Base-by-base conservation (phyloP, 2,888 invertebrate species). In the Melinaea marsaeus region DNA sequence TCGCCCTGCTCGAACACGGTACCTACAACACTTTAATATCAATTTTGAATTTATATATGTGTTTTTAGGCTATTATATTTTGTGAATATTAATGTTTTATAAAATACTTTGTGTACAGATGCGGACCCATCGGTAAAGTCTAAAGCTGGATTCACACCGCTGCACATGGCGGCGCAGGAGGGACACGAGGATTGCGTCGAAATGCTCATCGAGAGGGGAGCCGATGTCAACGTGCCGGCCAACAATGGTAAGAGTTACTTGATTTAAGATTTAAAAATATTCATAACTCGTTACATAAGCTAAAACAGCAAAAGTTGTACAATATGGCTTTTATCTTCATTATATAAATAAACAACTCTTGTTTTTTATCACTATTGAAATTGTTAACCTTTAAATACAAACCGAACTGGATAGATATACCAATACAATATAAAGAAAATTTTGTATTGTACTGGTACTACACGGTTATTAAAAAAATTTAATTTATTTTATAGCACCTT, bases 161-260 rank as follows among this genome's bases (percentile, higher is more conserved):
- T 96, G 55, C 99, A 99, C 90, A 93, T 99, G 85, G 97, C 98
- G 63, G 94, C 98, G 0, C 96, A 96, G 78, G 99, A 99, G 78
- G 98, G 98, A 0, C 97, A 99, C 83, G 94, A 95, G 33, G 98
- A 99, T 77, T 98, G 99, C 94, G 95, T 97, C 0, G 95, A 97
- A 71, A 93, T 99, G 79, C 92, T 99, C 57, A 93, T 99, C 56
- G 98, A 98, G 78, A 94, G 98, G 76, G 95, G 96, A 51, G 97
- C 97, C 32, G 94, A 97, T 81, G 94, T 95, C 57, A 97, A 97
- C 81, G 93, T 94, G 62, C 93, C 94, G 63, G 96, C 98, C 13
- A 97, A 96, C 69, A 93, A 93, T 74, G 94, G 96, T 95, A 78
- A 74, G 1, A 48, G 2, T 48, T 37, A 13, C 13, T 22, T 48